Evolutionary conservation across 2,797 vertebrate species (phyloP).

Genomic region (Botia kubotai): DNA sequence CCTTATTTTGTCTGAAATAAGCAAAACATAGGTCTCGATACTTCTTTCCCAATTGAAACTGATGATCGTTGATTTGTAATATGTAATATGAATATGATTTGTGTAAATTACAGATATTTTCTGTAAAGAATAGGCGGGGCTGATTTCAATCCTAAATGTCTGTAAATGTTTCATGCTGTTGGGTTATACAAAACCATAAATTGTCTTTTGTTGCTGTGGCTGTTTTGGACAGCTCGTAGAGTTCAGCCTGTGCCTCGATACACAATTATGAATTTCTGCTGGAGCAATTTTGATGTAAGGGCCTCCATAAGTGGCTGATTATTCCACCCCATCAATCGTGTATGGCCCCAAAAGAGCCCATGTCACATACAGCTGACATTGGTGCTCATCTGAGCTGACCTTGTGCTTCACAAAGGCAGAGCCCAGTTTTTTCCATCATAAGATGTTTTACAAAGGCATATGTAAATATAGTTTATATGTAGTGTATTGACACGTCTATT

Average conservation of each 20-base stretch:
- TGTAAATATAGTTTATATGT: background rate
- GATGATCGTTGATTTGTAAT: background rate
- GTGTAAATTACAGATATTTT: slow-evolving; percentile 5
- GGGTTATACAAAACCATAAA: slow-evolving; percentile 22
- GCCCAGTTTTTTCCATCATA: slow-evolving; percentile 16
- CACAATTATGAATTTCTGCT: slow-evolving; percentile 24
- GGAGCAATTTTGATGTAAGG: background rate
- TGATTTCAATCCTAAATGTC: slow-evolving; percentile 8
- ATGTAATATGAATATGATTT: background rate
- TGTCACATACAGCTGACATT: slow-evolving; percentile 3
- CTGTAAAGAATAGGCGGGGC: background rate
- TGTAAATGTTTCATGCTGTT: slow-evolving; percentile 23
- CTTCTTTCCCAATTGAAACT: background rate
- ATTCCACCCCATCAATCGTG: slow-evolving; percentile 2
- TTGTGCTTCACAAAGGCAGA: background rate
- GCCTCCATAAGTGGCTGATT: slow-evolving; percentile 20
- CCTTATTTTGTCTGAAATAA: background rate
- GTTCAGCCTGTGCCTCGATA: background rate
- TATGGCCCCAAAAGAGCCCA: background rate
- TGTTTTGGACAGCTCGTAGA: slow-evolving; percentile 9
- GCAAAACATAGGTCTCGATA: background rate
- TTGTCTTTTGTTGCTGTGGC: background rate
- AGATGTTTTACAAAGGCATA: background rate
- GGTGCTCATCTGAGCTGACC: background rate
- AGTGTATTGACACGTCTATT: background rate